Percentiles rank a stretch among this genome's conserved stretches.
Evolutionary conservation across 2,113 vertebrate species (phyloP).

Genomic region (Setophaga petechia): DNA sequence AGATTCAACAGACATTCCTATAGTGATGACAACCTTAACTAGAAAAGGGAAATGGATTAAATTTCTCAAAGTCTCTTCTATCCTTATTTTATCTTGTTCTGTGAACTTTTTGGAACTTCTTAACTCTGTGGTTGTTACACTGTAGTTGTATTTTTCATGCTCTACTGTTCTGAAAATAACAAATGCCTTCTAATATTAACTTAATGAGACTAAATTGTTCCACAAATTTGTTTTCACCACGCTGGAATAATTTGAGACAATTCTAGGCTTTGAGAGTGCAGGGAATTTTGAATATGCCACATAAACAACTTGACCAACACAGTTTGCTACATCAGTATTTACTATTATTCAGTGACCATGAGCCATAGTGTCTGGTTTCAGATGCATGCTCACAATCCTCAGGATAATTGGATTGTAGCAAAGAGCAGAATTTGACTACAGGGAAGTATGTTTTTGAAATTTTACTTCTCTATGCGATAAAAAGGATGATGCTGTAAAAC

Average conservation of each 20-base stretch:
- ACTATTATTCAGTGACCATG: background rate
- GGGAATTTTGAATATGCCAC: background rate
- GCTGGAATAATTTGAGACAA: background rate
- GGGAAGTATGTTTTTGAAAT: background rate
- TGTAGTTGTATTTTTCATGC: background rate
- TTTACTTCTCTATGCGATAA: background rate
- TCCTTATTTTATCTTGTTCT: background rate
- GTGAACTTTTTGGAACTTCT: background rate
- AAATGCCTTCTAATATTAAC: background rate
- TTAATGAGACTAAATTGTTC: background rate
- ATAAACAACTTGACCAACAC: background rate
- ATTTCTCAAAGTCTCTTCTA: background rate
- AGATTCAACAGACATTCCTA: background rate
- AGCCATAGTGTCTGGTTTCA: background rate
- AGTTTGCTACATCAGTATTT: background rate
- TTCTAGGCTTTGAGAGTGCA: background rate
- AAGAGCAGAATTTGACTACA: background rate
- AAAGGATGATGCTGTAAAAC: background rate
- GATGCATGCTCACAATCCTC: background rate
- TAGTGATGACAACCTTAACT: rapidly evolving
- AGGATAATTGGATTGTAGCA: background rate
- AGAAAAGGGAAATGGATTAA: background rate
- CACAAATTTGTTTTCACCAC: background rate
- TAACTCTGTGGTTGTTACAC: background rate
- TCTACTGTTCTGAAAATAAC: background rate